Conservation (phyloP, 1,140 invertebrate species). For the Atta texana region DNA sequence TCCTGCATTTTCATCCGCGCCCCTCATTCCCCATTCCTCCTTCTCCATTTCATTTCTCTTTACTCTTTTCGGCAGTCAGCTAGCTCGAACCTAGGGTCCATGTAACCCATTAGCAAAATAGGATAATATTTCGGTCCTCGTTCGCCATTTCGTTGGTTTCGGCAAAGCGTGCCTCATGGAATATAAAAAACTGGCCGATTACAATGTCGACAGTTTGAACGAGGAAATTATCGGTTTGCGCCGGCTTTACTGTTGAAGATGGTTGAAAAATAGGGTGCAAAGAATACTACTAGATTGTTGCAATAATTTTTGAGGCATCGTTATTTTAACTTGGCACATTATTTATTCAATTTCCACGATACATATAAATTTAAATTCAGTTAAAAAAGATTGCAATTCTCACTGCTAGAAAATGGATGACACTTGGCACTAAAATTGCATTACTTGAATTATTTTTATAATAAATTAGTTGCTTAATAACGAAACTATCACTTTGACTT, state of each 20-base stretch:
- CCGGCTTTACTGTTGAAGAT: background rate
- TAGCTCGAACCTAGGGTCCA: conserved; percentile 4
- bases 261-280: background rate
- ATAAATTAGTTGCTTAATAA: background rate
- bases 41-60: background rate
- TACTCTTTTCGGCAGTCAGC: conserved; percentile 21
- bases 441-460: background rate
- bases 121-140: conserved; percentile 45
- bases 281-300: background rate
- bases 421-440: background rate
- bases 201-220: conserved; percentile 28
- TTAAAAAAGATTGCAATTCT: background rate
- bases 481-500: background rate
- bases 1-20: conserved; percentile 53
- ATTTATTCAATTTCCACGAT: background rate
- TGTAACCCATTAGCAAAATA: conserved; percentile 62
- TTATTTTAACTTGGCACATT: background rate
- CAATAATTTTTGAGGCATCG: background rate
- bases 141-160: conserved; percentile 17
- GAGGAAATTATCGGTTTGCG: conserved; percentile 39
- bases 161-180: conserved; percentile 15
- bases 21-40: background rate
- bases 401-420: background rate
- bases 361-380: background rate
- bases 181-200: conserved; percentile 31